Evolutionary conservation across 35 echinoderm and acorn worm species (phyloP), one percentile per base, ranked within the genome.

Genomic region (Holothuria glaberrima): DNA sequence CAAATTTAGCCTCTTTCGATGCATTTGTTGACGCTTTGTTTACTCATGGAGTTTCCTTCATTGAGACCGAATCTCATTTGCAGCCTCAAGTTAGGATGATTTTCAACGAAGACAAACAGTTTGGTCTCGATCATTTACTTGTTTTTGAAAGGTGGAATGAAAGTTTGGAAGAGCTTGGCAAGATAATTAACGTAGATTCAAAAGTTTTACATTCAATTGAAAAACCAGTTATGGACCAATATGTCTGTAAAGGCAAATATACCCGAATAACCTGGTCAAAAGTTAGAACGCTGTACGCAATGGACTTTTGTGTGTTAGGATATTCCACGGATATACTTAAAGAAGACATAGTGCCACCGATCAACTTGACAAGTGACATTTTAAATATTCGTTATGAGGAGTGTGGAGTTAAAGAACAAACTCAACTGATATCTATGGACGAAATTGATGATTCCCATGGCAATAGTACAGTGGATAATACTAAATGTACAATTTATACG

Each of bases 321-420:
- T n/a, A n/a, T n/a, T n/a, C 72, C 19, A 76, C 72, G 17, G 36
- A 76, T 45, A 44, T 76, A 19, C 13, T 45, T 10, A 33, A 76
- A 41, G 46, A 34, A 6, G 35, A 1, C 18, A 5, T 76, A 22
- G 22, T 44, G 22, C 72, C 72, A 45, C 72, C 72, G 6, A 10
- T 45, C 2, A 44, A 76, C 30, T 76, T 76, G n/a, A 76, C 72
- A 76, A 34, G n/a, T n/a, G n/a, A n/a, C n/a, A n/a, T n/a, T n/a
- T n/a, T n/a, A n/a, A n/a, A n/a, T n/a, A n/a, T n/a, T 76, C 72
- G 72, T 76, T 76, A 76, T 45, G 46, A 44, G 46, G 35, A 76
- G 21, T 76, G 72, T n/a, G n/a, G 1, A 66, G 63, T 0, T n/a
- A n/a, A n/a, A n/a, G n/a, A n/a, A 16, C 22, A 66, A 29, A 22